phyloP scores from a whole-genome alignment of 2,113 vertebrate genomes.

The Thamnaconus septentrionalis region DNA sequence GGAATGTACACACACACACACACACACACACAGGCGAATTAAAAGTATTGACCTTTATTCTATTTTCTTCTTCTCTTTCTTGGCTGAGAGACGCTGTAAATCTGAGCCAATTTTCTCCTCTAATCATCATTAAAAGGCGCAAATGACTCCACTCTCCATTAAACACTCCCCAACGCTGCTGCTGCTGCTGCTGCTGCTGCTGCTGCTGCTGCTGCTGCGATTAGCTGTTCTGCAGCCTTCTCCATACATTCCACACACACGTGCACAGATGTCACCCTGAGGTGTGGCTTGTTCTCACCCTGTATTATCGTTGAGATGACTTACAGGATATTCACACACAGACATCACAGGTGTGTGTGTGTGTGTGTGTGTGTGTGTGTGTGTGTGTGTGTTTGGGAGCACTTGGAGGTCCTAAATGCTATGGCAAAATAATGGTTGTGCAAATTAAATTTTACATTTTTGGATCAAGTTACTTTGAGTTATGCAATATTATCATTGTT shows the following conservation, averaged over 20 bases:
- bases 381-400: constrained; percentile 8
- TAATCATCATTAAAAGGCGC: constrained; percentile 76
- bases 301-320: no score
- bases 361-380: constrained; percentile 1
- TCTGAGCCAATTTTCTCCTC: constrained; percentile 76
- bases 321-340: no score
- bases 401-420: no score
- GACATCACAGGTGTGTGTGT: neutral
- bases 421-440: no score
- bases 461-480: no score
- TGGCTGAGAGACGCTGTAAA: constrained; percentile 70
- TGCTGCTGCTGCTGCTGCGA: constrained; percentile 48
- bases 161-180: constrained; percentile 71
- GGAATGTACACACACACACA: constrained; percentile 19
- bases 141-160: constrained; percentile 75
- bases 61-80: constrained; percentile 64
- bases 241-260: constrained; percentile 17
- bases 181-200: constrained; percentile 53
- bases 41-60: constrained; percentile 57
- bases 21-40: constrained; percentile 21
- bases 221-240: constrained; percentile 52
- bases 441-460: no score
- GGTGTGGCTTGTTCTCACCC: constrained; percentile 27
- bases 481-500: no score
- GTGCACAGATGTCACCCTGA: neutral